These are phyloP conservation scores for Hucho hucho DNA, from an alignment of 2,113 vertebrate species.

Conservation along the genomic window DNA sequence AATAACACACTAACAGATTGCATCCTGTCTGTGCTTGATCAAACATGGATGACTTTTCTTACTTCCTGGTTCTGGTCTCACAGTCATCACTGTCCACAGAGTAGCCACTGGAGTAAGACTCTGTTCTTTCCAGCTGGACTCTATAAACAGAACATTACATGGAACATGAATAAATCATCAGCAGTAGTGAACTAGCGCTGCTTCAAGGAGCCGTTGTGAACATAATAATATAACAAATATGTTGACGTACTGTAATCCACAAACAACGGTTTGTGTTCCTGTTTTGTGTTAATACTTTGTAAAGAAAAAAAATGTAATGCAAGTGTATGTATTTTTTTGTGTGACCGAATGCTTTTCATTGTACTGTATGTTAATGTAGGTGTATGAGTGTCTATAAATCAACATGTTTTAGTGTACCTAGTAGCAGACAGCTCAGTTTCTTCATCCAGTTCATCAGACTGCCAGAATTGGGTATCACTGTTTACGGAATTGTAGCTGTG, in stretches of 20 bases:
- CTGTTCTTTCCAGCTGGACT: constrained; percentile 43
- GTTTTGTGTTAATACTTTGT: background rate
- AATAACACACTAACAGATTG: background rate
- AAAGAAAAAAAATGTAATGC: background rate
- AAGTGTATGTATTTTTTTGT: background rate
- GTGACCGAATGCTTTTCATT: background rate
- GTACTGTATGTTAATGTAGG: background rate
- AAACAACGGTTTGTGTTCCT: background rate
- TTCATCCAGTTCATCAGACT: background rate
- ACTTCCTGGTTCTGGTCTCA: constrained; percentile 47
- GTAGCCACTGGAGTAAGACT: constrained; percentile 63
- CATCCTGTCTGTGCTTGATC: background rate
- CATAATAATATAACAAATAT: background rate
- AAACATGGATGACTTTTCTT: background rate
- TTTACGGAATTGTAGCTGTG: no score
- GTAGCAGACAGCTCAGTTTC: constrained; percentile 21
- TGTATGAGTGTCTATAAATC: background rate
- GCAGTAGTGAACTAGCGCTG: background rate
- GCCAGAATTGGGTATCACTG: background rate
- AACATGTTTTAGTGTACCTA: constrained; percentile 36
- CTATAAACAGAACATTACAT: constrained; percentile 29
- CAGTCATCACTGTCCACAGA: constrained; percentile 63
- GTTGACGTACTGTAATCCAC: background rate
- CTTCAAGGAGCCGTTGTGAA: background rate
- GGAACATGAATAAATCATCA: background rate